Evolutionary conservation across 2,888 invertebrate genomes (phyloP), one percentile per base, ranked within the genome.

Genomic region (Amphipoea lucens): DNA sequence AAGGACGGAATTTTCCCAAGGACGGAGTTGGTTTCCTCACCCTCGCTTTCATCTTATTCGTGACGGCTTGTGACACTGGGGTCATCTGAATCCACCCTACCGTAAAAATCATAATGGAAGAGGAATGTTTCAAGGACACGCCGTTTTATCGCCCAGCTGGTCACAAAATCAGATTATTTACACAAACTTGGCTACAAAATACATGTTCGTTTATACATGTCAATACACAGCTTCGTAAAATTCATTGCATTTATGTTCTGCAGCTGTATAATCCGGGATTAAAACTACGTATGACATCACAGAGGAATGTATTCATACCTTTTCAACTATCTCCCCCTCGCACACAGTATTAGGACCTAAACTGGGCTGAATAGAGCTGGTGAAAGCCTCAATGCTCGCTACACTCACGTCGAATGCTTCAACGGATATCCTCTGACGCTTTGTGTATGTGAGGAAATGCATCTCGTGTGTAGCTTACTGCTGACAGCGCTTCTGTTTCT

Each of bases 391-490:
- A 51, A 57, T 20, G 40, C 51, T 69, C 54, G 60, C 69, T 80
- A 54, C 67, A 42, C 40, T 63, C 74, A 17, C 87, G 66, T 76
- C 68, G 45, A 76, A 86, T 66, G 79, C 77, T 84, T 36, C 67
- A 74, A 40, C 87, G 86, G 87, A 86, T 80, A 87, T 86, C 84
- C 86, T 74, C 45, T 6, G n/a, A 68, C 36, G 87, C 87, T 86
- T 87, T 86, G 81, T 86, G 40, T 74, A 54, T 74, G 54, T 48
- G 63, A 76, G 86, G 86, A 80, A 87, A 86, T 87, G 80, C 80
- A 86, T 84, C 76, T 74, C 87, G 29, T 78, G 62, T 80, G 76
- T 72, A 65, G 80, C 80, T 79, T 62, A 69, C 79, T 74, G 63
- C 29, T 74, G 74, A 70, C 79, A 65, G 76, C 68, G n/a, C 12